Percentiles rank a stretch among this genome's conserved stretches.
These are phyloP conservation scores for Sycophila texana DNA, from an alignment of 2,888 invertebrate genomes.

Conservation along the genomic window DNA sequence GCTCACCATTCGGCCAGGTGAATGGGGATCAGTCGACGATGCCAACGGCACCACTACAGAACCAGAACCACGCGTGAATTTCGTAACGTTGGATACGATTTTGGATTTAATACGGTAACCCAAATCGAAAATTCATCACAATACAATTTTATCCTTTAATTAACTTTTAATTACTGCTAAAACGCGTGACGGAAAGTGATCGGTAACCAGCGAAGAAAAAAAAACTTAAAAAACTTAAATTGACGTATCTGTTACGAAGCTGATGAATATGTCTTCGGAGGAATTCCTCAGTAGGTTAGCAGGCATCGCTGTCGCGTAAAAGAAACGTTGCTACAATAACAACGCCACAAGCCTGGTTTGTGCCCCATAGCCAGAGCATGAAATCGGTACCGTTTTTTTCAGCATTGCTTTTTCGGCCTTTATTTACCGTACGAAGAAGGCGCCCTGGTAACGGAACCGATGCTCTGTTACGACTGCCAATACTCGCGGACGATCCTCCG, in stretches of 20 bases:
- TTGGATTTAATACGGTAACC: constrained; percentile 90
- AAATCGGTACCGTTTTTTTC: constrained; percentile 38
- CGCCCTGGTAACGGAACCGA: constrained; percentile 29
- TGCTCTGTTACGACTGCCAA: constrained; percentile 13
- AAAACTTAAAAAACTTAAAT: neutral
- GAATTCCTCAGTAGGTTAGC: neutral
- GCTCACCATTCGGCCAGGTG: constrained; percentile 90
- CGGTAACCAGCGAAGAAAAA: neutral
- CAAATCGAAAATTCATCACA: neutral
- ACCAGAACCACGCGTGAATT: constrained; percentile 74
- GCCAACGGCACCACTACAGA: constrained; percentile 30
- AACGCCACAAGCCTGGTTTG: constrained; percentile 10
- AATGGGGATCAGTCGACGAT: constrained; percentile 52
- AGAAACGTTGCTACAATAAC: neutral
- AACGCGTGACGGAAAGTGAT: no score
- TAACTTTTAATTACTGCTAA: no score
- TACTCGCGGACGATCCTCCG: neutral
- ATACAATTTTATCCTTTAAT: neutral
- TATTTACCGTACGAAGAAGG: neutral
- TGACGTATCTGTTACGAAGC: neutral
- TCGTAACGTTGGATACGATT: constrained; percentile 90
- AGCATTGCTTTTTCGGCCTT: constrained; percentile 15
- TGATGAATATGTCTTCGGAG: neutral
- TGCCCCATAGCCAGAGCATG: constrained; percentile 18
- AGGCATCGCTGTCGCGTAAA: neutral